Percentiles rank a stretch among this genome's conserved stretches.
phyloP scores from a whole-genome alignment of 2,888 invertebrate genomes.

The Philonicus albiceps region DNA sequence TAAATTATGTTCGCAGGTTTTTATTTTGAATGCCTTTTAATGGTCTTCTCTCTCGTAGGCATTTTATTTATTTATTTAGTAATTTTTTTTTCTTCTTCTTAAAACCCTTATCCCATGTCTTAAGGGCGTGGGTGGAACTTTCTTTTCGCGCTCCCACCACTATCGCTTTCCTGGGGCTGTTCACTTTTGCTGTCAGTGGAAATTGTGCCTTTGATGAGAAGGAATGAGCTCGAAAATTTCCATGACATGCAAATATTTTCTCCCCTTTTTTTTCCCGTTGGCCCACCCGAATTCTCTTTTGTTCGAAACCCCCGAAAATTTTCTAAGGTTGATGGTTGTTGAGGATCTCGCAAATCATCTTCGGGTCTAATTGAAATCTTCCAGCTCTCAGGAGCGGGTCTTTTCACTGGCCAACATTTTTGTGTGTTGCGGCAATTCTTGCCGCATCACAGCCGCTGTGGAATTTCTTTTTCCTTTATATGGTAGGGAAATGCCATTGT shows the following conservation, averaged over 20 bases:
- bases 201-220: background rate
- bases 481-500: background rate
- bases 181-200: background rate
- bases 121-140: background rate
- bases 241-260: constrained; percentile 34
- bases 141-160: background rate
- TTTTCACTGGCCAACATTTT: background rate
- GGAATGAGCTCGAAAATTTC: constrained; percentile 23
- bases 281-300: constrained; percentile 17
- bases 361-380: constrained; percentile 29
- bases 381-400: background rate
- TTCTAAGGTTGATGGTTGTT: background rate
- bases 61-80: too few relatives aligned
- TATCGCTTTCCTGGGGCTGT: background rate
- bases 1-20: constrained; percentile 35
- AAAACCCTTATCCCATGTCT: background rate
- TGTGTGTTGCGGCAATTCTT: background rate
- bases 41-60: constrained; percentile 5
- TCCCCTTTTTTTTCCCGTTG: background rate
- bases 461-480: background rate
- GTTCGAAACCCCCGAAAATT: background rate
- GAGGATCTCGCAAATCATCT: constrained; percentile 18
- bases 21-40: constrained; percentile 20
- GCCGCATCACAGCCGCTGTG: constrained; percentile 4
- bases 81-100: background rate